A percentile compares a stretch with the other conserved stretches of the same genome.
Evolutionary conservation across 2,888 invertebrate genomes (phyloP).

Genomic region (Papilio elwesi): DNA sequence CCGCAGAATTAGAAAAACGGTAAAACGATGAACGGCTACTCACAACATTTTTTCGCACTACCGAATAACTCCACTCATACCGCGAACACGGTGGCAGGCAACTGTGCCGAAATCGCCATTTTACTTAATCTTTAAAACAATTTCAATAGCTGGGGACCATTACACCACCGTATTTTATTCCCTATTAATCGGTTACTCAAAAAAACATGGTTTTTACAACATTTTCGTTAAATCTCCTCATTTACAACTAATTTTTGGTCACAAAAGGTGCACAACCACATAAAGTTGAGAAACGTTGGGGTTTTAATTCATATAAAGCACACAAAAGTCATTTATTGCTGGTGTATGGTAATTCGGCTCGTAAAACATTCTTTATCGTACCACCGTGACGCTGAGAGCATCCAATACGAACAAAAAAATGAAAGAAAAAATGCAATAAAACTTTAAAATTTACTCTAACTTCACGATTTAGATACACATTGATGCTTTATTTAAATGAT

Average conservation of each 20-base stretch:
- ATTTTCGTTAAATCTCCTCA: not conserved
- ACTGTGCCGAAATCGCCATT: too few species aligned
- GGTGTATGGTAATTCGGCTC: conserved; percentile 54
- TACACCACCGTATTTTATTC: not conserved
- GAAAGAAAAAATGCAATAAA: conserved; percentile 30
- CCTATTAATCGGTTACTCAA: not conserved
- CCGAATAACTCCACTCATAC: too few species aligned
- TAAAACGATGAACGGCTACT: too few species aligned
- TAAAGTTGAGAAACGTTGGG: conserved; percentile 23
- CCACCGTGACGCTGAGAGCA: conserved; percentile 20
- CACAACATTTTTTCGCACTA: too few species aligned
- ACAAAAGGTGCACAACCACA: conserved; percentile 33
- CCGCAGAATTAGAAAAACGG: too few species aligned
- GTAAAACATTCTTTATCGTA: conserved; percentile 53
- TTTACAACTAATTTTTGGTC: conserved; percentile 12
- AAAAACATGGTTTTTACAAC: not conserved
- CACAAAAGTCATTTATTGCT: conserved; percentile 36
- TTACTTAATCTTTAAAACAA: too few species aligned
- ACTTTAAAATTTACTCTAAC: conserved; percentile 23
- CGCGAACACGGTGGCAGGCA: too few species aligned
- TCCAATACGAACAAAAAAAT: conserved; percentile 28
- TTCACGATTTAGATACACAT: conserved; percentile 18
- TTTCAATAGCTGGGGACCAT: too few species aligned
- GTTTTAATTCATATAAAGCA: conserved; percentile 33
- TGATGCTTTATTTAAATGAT: conserved; percentile 17